Evolutionary conservation across 2,113 vertebrate genomes (phyloP).

Genomic region (Acanthisitta chloris): DNA sequence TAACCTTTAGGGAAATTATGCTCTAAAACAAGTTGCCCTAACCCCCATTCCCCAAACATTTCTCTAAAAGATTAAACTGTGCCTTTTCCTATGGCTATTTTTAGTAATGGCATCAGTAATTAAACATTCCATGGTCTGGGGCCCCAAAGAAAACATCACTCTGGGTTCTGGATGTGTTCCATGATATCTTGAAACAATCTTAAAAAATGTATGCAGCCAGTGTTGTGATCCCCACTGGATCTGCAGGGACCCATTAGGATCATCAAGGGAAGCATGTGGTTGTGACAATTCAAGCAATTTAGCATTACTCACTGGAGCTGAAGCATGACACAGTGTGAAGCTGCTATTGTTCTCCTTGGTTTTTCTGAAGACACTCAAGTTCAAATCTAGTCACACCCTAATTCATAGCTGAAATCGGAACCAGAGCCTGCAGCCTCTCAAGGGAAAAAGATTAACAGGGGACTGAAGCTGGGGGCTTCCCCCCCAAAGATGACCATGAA

Average conservation of each 20-base stretch:
- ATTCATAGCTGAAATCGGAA: background rate
- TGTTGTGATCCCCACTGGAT: background rate
- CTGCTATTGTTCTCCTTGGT: background rate
- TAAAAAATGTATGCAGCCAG: background rate
- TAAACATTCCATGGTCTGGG: background rate
- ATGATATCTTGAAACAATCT: constrained; percentile 17
- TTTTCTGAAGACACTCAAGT: background rate
- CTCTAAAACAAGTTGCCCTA: background rate
- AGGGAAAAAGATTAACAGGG: background rate
- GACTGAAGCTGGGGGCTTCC: background rate
- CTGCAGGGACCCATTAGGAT: constrained; percentile 42
- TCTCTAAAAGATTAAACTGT: constrained; percentile 19
- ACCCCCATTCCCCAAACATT: background rate
- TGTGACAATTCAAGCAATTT: constrained; percentile 16
- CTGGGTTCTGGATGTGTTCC: constrained; percentile 11
- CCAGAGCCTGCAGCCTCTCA: background rate
- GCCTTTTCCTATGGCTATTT: constrained; percentile 41
- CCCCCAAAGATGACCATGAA: background rate
- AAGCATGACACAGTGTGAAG: background rate
- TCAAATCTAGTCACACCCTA: background rate
- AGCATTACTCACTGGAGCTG: constrained; percentile 32
- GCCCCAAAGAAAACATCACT: constrained; percentile 45
- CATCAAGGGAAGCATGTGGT: background rate
- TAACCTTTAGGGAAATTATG: constrained; percentile 46
- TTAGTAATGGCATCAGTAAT: constrained; percentile 54